phyloP scores from a whole-genome alignment of 2,797 vertebrate genomes.

The Coregonus suidteri region DNA sequence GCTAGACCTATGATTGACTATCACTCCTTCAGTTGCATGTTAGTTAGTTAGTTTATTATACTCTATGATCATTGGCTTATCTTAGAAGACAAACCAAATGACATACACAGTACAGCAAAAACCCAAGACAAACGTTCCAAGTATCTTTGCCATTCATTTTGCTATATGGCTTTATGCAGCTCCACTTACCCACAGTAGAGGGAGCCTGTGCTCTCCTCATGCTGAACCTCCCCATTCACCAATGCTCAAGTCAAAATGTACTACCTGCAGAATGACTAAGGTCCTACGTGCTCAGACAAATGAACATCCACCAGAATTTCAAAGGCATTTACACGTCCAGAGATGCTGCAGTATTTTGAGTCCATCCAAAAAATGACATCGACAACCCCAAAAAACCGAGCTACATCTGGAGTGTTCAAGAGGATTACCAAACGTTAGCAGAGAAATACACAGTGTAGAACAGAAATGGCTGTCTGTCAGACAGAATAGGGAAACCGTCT shows the following conservation, averaged over 20 bases:
- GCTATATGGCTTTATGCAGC: not conserved
- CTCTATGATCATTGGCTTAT: not conserved
- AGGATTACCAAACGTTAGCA: not conserved
- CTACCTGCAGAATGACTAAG: not conserved
- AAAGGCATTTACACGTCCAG: constrained; percentile 18
- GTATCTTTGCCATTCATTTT: not conserved
- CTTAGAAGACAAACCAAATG: not conserved
- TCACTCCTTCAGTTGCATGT: not conserved
- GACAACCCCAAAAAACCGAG: not conserved
- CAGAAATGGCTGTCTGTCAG: not conserved
- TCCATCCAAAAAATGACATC: not conserved
- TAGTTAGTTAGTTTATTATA: not conserved
- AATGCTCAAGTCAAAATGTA: constrained; percentile 1
- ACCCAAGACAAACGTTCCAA: not conserved
- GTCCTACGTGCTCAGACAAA: not conserved
- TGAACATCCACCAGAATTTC: not conserved
- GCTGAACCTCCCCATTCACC: not conserved
- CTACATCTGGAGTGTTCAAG: not conserved
- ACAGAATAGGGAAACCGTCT: not conserved
- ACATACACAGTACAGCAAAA: not conserved
- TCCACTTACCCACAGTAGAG: constrained; percentile 57
- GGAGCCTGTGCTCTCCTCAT: constrained; percentile 51
- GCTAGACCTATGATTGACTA: too few species aligned
- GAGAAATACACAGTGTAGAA: not conserved
- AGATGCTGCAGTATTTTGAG: not conserved